Evolutionary conservation across 37 sponge, comb jelly and placozoan species (phyloP), one percentile per base, ranked within the genome.

Genomic region (Theonella swinhoei): DNA sequence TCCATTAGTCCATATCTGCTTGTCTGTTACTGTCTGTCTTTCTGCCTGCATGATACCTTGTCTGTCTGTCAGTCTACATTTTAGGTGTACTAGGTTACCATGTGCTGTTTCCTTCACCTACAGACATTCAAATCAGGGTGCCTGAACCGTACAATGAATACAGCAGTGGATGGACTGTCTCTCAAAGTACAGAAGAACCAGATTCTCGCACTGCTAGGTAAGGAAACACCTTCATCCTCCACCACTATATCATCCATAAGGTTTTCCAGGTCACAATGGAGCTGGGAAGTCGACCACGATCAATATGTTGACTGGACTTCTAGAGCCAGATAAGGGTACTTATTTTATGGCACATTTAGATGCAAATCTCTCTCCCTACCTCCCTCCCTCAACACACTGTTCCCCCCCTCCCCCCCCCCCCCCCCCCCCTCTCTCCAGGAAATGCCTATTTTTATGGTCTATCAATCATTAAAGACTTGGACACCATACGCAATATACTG

Each of bases 251-350:
- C 54, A 47, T 47, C 54, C 34, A 19, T 79, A 1, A 2, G 31
- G 31, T 22, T 61, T 9, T 61, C 24, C 32, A 88, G 88, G 94
- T 2, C 94, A 93, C 82, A 93, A 93, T 83, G 94, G 94, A 38
- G 94, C 94, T 37, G 94, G 94, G 9, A 93, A 93, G 84, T 90
- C 94, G 14, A 93, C 94, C 43, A 89, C 90, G 29, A 93, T 93
- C 25, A 93, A 93, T 70, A 93, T 93, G 94, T 79, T 93, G 11
- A 93, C 90, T 36, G 93, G 93, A 28, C 83, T 93, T 40, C 83
- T 93, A 23, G 32, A 38, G 14, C 89, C 93, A 1, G 81, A 81
- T 66, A 34, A 54, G 25, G 93, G 93, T 93, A 64, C 19, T 39
- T 3, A 37, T 47, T 14, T 47, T n/a, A n/a, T n/a, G n/a, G n/a